A percentile compares a stretch with the other conserved stretches of the same genome.
phyloP scores from a whole-genome alignment of 2,888 invertebrate genomes.

The Aleiodes alternator region DNA sequence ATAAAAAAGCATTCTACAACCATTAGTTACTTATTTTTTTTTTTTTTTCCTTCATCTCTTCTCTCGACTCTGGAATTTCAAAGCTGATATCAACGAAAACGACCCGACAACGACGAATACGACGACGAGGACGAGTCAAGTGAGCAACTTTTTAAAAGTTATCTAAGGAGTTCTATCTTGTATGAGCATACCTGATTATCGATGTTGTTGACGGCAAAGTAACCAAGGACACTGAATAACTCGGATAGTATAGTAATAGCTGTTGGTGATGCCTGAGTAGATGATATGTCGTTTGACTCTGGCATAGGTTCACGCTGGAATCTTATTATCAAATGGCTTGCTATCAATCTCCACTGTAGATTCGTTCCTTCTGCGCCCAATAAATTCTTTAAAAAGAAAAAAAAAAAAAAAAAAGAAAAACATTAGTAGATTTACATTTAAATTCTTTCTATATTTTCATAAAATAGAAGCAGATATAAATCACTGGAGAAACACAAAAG shows the following conservation, averaged over 20 bases:
- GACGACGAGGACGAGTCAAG: no score
- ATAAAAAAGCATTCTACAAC: slow-evolving; percentile 17
- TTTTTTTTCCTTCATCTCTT: neutral
- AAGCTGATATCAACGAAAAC: slow-evolving; percentile 7
- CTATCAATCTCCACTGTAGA: slow-evolving; percentile 90
- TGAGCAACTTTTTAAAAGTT: slow-evolving; percentile 13
- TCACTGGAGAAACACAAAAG: neutral
- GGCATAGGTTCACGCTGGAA: slow-evolving; percentile 76
- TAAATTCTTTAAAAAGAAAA: slow-evolving; percentile 77
- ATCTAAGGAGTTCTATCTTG: slow-evolving; percentile 1
- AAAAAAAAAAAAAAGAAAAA: slow-evolving; percentile 21
- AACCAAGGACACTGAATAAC: slow-evolving; percentile 88
- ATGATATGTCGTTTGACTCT: slow-evolving; percentile 55
- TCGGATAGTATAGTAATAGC: slow-evolving; percentile 85
- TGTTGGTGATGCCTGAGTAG: slow-evolving; percentile 73
- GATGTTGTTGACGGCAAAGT: slow-evolving; percentile 87
- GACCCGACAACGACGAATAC: neutral
- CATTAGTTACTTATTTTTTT: slow-evolving; percentile 26
- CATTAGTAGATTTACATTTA: neutral
- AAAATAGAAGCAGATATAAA: neutral
- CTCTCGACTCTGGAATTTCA: slow-evolving; percentile 32
- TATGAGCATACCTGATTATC: slow-evolving; percentile 83
- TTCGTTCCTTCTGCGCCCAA: slow-evolving; percentile 90
- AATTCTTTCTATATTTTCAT: neutral
- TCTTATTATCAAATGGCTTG: slow-evolving; percentile 87